These are phyloP conservation scores for Heterotilapia buettikoferi DNA, from an alignment of 2,113 vertebrate species.

Conservation along the genomic window DNA sequence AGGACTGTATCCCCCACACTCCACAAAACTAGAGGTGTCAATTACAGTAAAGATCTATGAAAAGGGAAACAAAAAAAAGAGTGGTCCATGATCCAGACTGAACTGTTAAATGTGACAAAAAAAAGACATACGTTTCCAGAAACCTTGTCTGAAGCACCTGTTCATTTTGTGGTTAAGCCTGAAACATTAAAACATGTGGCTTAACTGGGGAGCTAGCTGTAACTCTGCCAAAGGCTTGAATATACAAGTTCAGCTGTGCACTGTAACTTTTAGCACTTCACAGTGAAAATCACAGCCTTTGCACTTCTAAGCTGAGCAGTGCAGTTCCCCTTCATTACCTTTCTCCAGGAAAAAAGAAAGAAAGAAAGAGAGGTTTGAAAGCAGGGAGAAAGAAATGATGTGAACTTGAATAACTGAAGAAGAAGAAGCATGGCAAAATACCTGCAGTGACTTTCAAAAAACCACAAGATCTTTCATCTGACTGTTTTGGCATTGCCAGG, in stretches of 20 bases:
- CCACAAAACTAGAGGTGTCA: conserved; percentile 42
- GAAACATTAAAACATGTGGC: conserved; percentile 69
- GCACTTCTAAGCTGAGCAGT: conserved; percentile 24
- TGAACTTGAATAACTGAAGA: conserved; percentile 35
- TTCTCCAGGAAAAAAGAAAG: conserved; percentile 15
- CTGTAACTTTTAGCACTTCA: conserved; percentile 64
- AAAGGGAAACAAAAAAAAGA: conserved; percentile 1
- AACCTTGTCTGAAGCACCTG: conserved; percentile 65
- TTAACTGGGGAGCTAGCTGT: conserved; percentile 44
- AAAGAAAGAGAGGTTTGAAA: not conserved
- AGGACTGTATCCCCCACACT: conserved; percentile 31
- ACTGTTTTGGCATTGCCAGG: conserved; percentile 54
- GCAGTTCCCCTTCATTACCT: conserved; percentile 57
- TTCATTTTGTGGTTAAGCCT: conserved; percentile 60
- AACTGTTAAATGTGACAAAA: conserved; percentile 48
- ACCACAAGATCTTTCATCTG: conserved; percentile 47
- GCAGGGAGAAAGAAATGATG: conserved; percentile 31
- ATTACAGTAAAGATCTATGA: conserved; percentile 44
- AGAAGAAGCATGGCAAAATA: conserved; percentile 53
- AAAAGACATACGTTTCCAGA: conserved; percentile 35
- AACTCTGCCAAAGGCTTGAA: conserved; percentile 56
- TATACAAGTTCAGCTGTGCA: conserved; percentile 66
- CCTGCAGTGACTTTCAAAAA: conserved; percentile 57
- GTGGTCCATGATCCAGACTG: conserved; percentile 12
- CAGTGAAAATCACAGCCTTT: conserved; percentile 50